Conservation (phyloP, 2,888 invertebrate species). For the Phanerotoma sp. region DNA sequence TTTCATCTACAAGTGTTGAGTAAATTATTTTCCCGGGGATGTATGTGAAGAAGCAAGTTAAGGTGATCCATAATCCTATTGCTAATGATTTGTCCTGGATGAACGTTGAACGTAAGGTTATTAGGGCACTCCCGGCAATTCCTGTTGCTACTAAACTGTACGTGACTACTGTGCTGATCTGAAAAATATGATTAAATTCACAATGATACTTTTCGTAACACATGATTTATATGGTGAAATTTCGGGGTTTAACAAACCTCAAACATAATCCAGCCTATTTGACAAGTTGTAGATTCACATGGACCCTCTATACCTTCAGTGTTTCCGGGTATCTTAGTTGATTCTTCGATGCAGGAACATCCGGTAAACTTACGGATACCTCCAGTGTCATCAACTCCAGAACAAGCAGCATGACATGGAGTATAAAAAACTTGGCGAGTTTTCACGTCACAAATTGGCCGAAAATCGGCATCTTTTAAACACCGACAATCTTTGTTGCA, state of each 20-base stretch:
- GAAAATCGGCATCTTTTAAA: slow-evolving; percentile 59
- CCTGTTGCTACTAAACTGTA: slow-evolving; percentile 56
- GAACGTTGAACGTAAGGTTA: slow-evolving; percentile 62
- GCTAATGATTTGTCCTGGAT: slow-evolving; percentile 66
- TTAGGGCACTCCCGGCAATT: slow-evolving; percentile 60
- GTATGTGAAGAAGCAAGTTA: slow-evolving; percentile 62
- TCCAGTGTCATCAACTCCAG: slow-evolving; percentile 54
- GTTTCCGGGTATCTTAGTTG: slow-evolving; percentile 38
- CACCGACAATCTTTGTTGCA: slow-evolving; percentile 64
- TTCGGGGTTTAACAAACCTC: slow-evolving; percentile 38
- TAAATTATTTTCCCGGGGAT: slow-evolving; percentile 68
- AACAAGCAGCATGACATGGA: slow-evolving; percentile 75
- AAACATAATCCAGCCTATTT: slow-evolving; percentile 59
- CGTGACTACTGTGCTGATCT: slow-evolving; percentile 56
- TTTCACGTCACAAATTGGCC: slow-evolving; percentile 66
- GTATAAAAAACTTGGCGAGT: slow-evolving; percentile 66
- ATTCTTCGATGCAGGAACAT: slow-evolving; percentile 59
- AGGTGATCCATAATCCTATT: slow-evolving; percentile 62
- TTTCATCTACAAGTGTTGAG: slow-evolving; percentile 60
- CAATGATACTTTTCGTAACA: no score
- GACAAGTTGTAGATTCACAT: slow-evolving; percentile 60
- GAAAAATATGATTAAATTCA: slow-evolving; percentile 26
- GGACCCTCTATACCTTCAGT: slow-evolving; percentile 60
- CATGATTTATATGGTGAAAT: no score
- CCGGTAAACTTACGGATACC: slow-evolving; percentile 58